Base-by-base conservation (phyloP, 2,888 invertebrate genomes). In the Dermolepida albohirtum region DNA sequence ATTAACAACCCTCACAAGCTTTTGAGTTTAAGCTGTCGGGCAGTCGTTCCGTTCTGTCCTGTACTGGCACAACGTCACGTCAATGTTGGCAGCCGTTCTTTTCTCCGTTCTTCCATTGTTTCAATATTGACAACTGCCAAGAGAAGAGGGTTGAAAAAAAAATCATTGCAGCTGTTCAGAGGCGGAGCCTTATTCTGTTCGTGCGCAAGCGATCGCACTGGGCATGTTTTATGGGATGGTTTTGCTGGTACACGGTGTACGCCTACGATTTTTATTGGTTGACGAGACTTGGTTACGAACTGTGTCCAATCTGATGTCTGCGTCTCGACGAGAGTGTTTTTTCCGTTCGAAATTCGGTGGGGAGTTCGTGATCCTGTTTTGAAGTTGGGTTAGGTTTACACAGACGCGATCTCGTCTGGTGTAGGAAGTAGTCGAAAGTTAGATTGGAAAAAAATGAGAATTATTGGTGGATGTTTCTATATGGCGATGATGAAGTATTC, bases 151-250 rank as follows among this genome's bases (percentile, higher is more conserved):
- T 40, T 5, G 17, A 5, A 59, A 71, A 79, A 80, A 80, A 80
- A 80, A 80, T 79, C 79, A 75, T 80, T 79, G 80, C 80, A 80
- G 80, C 80, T 80, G 80, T 75, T 75, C 70, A 64, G 39, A 70
- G 77, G 75, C 73, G 76, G 73, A 71, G 74, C 55, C 71, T 70
- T 10, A 14, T 59, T 43, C 65, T 64, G 66, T 17, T 66, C 44
- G 14, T 59, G 76, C 79, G 78, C 77, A 72, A 75, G 77, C 73
- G 76, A 73, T 62, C 44, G 47, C 52, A 64, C 64, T 67, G 74
- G 76, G 77, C 75, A 75, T 67, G 51, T 22, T 44, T 40, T 14
- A 40, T 10, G 11, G 40, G 43, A 43, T 17, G 39, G 29, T n/a
- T 14, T 43, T 39, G 49, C 34, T 17, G n/a, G 11, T 44, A 7